Evolutionary conservation across 1,140 invertebrate species (phyloP).

Genomic region (Wiebesia pumilae): DNA sequence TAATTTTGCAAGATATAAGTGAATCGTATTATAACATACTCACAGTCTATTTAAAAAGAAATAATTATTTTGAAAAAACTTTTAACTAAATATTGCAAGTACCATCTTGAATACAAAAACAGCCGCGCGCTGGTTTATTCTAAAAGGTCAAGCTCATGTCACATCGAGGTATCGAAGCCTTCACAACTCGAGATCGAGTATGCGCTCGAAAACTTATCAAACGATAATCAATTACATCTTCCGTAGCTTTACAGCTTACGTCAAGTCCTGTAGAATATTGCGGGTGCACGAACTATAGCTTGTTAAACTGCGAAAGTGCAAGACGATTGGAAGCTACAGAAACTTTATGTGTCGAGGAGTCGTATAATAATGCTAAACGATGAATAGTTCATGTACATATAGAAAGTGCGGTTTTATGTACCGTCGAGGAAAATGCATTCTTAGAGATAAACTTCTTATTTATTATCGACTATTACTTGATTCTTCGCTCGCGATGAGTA

Average conservation of each 20-base stretch:
- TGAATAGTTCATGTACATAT: not conserved
- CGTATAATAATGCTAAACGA: not conserved
- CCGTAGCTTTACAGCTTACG: not conserved
- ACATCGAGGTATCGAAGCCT: too few relatives aligned
- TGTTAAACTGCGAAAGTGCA: not conserved
- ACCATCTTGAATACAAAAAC: too few relatives aligned
- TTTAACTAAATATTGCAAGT: too few relatives aligned
- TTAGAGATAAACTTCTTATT: not conserved
- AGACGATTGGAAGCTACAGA: not conserved
- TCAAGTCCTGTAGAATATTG: not conserved
- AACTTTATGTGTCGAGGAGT: not conserved
- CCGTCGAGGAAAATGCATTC: too few relatives aligned
- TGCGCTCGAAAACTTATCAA: not conserved
- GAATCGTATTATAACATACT: too few relatives aligned
- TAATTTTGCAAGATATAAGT: too few relatives aligned
- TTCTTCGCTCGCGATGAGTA: not conserved
- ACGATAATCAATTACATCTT: slow-evolving; percentile 35
- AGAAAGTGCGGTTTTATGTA: not conserved
- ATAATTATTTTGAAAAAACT: too few relatives aligned
- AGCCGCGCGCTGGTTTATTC: too few relatives aligned
- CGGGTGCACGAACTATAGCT: not conserved
- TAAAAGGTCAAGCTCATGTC: not conserved
- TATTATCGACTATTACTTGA: not conserved
- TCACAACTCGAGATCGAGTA: not conserved
- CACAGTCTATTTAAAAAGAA: too few relatives aligned